Conservation (phyloP, 2,888 invertebrate genomes). For the Callyntrura sp. region DNA sequence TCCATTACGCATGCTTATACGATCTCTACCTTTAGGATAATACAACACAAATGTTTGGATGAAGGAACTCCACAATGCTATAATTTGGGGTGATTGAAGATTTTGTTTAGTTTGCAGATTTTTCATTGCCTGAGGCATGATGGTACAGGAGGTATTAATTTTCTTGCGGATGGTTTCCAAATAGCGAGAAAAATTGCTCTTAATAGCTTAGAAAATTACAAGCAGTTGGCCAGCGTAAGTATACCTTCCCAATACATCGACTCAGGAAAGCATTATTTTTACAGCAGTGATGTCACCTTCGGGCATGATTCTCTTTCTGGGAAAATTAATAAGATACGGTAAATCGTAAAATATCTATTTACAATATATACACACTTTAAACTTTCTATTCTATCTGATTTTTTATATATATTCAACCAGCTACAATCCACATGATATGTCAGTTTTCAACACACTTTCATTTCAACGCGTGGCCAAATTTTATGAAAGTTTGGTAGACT, state of each 20-base stretch:
- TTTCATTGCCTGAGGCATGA: conserved; percentile 88
- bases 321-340: conserved; percentile 89
- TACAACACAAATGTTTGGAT: no score
- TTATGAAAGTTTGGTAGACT: conserved; percentile 88
- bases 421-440: conserved; percentile 91
- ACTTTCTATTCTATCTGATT: no score
- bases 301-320: conserved; percentile 87
- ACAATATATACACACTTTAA: no score
- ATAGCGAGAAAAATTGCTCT: conserved; percentile 88
- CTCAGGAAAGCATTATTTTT: conserved; percentile 87
- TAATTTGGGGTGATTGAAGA: background rate
- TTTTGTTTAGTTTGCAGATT: conserved; percentile 86
- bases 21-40: no score
- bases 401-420: no score
- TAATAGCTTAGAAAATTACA: conserved; percentile 87
- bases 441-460: conserved; percentile 88
- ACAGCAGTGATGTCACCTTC: conserved; percentile 88
- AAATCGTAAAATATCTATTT: background rate
- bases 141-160: conserved; percentile 90
- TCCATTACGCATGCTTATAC: no score
- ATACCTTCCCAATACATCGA: conserved; percentile 90
- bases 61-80: no score
- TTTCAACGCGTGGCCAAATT: conserved; percentile 87
- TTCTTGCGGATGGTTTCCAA: conserved; percentile 91
- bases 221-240: conserved; percentile 87